Conservation (phyloP, 1,140 invertebrate genomes). For the Nomia melanderi region DNA sequence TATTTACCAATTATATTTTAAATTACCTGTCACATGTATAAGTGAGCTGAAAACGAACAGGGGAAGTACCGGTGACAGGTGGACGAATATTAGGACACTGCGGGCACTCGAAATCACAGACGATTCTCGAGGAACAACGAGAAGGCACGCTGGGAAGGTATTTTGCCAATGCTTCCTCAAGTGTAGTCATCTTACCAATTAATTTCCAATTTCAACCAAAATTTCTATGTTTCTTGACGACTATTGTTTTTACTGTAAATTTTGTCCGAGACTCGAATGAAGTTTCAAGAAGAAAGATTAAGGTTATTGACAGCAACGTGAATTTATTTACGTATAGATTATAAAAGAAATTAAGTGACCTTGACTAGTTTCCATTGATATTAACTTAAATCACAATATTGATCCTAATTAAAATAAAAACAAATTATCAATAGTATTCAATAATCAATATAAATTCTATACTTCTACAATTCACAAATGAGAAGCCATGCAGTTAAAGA, state of each 20-base stretch:
- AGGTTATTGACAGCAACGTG: background rate
- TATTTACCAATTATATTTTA: background rate
- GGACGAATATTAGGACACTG: slow-evolving; percentile 46
- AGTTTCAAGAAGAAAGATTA: too few relatives aligned
- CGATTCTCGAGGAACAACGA: slow-evolving; percentile 32
- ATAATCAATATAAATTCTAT: too few relatives aligned
- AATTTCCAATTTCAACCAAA: background rate
- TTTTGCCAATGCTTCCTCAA: slow-evolving; percentile 11
- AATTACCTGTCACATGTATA: slow-evolving; percentile 61
- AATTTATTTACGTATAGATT: background rate
- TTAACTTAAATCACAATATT: too few relatives aligned
- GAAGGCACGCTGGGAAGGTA: slow-evolving; percentile 46
- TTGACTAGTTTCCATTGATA: too few relatives aligned
- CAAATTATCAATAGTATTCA: too few relatives aligned
- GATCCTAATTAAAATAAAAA: too few relatives aligned
- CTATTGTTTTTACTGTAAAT: too few relatives aligned
- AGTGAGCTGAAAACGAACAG: slow-evolving; percentile 62
- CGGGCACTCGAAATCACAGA: slow-evolving; percentile 14
- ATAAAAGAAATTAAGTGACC: too few relatives aligned
- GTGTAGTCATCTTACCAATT: slow-evolving; percentile 26
- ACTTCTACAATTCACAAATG: too few relatives aligned
- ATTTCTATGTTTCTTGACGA: background rate
- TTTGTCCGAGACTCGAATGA: background rate
- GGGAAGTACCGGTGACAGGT: slow-evolving; percentile 28
- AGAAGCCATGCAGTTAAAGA: too few relatives aligned